Evolutionary conservation across 1,140 invertebrate genomes (phyloP).

Genomic region (Camponotus vicinus): DNA sequence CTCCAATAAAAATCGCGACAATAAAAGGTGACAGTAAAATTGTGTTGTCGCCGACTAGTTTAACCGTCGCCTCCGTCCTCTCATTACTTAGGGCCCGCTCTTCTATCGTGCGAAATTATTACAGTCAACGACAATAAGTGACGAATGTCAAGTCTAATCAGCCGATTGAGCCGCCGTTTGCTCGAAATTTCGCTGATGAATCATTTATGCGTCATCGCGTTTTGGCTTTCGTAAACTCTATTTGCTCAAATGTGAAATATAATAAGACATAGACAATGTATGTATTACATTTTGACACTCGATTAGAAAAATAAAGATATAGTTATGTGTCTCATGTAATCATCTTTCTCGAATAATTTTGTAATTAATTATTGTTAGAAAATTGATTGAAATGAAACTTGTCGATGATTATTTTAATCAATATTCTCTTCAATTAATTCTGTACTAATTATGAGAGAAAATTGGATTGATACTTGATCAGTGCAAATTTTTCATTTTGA

Average conservation of each 20-base stretch:
- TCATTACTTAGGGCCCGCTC: slow-evolving; percentile 42
- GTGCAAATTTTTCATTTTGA: too few species aligned
- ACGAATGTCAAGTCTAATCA: slow-evolving; percentile 52
- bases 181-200: slow-evolving; percentile 25
- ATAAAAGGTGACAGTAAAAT: slow-evolving; percentile 63
- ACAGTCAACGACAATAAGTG: slow-evolving; percentile 50
- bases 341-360: background rate
- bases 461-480: background rate
- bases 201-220: slow-evolving; percentile 22
- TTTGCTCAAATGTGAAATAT: background rate
- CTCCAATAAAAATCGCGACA: slow-evolving; percentile 53
- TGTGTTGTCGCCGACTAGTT: slow-evolving; percentile 32
- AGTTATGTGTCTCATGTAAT: too few species aligned
- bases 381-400: background rate
- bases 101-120: slow-evolving; percentile 70
- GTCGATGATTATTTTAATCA: background rate
- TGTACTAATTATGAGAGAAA: background rate
- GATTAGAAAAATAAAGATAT: background rate
- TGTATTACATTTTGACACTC: background rate
- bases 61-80: slow-evolving; percentile 35
- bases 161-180: background rate
- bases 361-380: background rate
- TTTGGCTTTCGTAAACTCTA: background rate
- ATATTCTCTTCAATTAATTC: background rate
- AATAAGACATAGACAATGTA: background rate